phyloP scores from a whole-genome alignment of 2,797 vertebrate genomes.

The Lepidocolaptes lacrymiger region DNA sequence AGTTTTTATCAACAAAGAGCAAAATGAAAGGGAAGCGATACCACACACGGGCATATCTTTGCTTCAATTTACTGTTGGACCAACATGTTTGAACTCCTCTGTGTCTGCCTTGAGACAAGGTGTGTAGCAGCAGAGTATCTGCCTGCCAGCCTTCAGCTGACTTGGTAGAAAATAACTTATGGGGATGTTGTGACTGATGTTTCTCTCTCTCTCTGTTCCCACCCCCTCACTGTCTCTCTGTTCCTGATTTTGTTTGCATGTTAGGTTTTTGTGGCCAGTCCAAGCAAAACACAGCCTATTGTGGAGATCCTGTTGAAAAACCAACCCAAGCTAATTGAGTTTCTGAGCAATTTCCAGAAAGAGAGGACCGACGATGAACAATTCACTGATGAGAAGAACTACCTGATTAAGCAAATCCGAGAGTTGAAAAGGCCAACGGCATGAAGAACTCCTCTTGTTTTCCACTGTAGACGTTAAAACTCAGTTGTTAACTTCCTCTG shows the following conservation, averaged over 20 bases:
- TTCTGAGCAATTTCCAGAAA: conserved; percentile 96
- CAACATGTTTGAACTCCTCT: background rate
- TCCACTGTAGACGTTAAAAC: conserved; percentile 16
- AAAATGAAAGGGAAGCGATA: background rate
- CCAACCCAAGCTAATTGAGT: conserved; percentile 95
- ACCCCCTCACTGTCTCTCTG: background rate
- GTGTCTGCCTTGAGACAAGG: background rate
- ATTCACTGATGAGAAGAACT: conserved; percentile 97
- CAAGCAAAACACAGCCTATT: conserved; percentile 95
- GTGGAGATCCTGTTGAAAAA: conserved; percentile 97
- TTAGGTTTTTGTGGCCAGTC: conserved; percentile 96
- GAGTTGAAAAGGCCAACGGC: conserved; percentile 92
- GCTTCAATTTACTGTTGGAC: background rate
- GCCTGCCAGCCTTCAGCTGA: background rate
- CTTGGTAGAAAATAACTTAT: background rate
- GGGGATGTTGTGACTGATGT: background rate
- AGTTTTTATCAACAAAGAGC: background rate
- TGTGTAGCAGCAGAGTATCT: background rate
- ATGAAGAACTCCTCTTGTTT: conserved; percentile 63
- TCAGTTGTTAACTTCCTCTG: conserved; percentile 18
- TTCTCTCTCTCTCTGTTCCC: background rate
- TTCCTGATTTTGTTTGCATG: conserved; percentile 47
- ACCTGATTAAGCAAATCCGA: conserved; percentile 96
- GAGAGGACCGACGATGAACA: conserved; percentile 94
- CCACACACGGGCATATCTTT: fast-evolving